Conservation (phyloP, 1,140 invertebrate species). For the Pomacea maculata region DNA sequence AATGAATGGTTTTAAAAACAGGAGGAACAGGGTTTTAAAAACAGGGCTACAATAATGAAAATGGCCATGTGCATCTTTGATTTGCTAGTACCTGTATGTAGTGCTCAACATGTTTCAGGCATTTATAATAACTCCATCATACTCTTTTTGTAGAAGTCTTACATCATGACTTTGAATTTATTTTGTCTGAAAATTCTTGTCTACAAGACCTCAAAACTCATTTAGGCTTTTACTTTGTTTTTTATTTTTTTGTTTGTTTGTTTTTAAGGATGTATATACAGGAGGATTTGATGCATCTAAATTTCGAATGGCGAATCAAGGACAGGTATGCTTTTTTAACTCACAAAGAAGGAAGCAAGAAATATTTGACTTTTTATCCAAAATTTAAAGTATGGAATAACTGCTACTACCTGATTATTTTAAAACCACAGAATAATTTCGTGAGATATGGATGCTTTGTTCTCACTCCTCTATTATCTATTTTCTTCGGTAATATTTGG, state of each 20-base stretch:
- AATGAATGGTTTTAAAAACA: no score
- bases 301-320: conserved; percentile 29
- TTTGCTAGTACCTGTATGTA: neutral
- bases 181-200: neutral
- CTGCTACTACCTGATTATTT: no score
- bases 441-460: no score
- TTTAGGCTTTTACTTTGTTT: neutral
- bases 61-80: neutral
- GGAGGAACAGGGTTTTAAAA: no score
- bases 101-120: neutral
- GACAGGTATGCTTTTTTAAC: conserved; percentile 22
- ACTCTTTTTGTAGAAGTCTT: neutral
- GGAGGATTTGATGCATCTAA: conserved; percentile 34
- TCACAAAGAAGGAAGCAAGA: no score
- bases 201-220: neutral
- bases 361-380: no score
- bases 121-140: neutral
- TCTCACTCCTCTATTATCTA: no score
- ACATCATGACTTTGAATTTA: neutral
- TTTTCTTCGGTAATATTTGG: no score
- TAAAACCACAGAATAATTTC: no score
- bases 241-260: neutral
- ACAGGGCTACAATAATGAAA: no score
- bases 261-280: neutral
- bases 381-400: no score